Evolutionary conservation across 2,113 vertebrate species (phyloP).

Genomic region (Lagopus muta): DNA sequence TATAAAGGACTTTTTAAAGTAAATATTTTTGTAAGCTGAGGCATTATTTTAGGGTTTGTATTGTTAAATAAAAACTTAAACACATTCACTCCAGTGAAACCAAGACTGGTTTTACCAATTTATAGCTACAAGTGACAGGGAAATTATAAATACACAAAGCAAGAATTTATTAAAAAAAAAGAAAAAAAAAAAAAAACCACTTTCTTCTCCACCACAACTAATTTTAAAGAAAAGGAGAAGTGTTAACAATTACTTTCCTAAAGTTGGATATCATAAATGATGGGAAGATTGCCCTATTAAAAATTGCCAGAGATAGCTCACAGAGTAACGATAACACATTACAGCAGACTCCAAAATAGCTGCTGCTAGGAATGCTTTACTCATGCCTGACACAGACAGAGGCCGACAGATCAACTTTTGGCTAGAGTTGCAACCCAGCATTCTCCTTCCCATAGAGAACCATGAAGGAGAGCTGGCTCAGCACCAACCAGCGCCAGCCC

Average conservation of each 20-base stretch:
- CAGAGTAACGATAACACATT: neutral
- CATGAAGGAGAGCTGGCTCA: neutral
- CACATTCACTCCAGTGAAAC: neutral
- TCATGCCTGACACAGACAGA: neutral
- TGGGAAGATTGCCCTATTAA: neutral
- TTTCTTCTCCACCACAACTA: neutral
- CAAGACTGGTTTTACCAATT: neutral
- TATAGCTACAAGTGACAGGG: neutral
- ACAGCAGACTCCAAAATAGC: neutral
- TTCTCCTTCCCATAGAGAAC: neutral
- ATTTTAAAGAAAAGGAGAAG: conserved; percentile 19
- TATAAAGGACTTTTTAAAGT: neutral
- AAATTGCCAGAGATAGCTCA: conserved; percentile 22
- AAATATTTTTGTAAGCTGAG: conserved; percentile 13
- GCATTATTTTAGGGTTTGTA: neutral
- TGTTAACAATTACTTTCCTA: neutral
- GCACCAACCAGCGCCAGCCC: neutral
- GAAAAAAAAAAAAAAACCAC: no score
- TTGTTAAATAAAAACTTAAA: neutral
- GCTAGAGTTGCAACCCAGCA: neutral
- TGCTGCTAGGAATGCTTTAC: conserved; percentile 7
- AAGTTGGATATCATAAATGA: neutral
- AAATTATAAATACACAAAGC: neutral
- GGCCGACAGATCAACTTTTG: neutral
- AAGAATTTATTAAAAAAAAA: neutral